Base-by-base conservation (phyloP, 2,888 invertebrate species). In the Mesopsocus fuscifrons region DNA sequence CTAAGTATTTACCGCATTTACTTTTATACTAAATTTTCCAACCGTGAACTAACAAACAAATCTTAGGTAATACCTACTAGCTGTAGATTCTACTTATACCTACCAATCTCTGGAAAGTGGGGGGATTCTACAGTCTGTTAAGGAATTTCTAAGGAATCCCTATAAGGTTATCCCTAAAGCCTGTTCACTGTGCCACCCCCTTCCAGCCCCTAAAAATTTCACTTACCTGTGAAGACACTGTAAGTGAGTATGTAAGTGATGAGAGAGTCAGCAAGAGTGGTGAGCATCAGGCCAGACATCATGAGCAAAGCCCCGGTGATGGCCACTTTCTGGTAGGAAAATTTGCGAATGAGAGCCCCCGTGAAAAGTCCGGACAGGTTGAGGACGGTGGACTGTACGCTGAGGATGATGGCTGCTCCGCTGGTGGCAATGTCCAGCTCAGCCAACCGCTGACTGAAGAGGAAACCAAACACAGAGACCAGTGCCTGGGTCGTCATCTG, bases 361-460 rank as follows among this genome's bases (percentile, higher is more conserved):
- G 76, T 75, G 46, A 79, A 62, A 1, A 80, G 66, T 3, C 80
- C 77, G 11, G 71, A 68, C 47, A 74, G 70, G 56, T 73, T 74
- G n/a, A 68, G 62, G 38, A 71, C 64, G 51, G 73, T 69, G 45
- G 74, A 67, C 64, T 73, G 75, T 1, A 75, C 63, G 54, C 76
- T 76, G 51, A 74, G 66, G 11, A 78, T 74, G 20, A 77, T 55
- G 0, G 77, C 74, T 1, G 75, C 71, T 8, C 75, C 75, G 41
- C 71, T 65, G 0, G 76, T 76, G 26, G 63, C 66, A 49, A 71
- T 65, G 1, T 74, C 70, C 69, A 77, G 71, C 1, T 63, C 61
- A 52, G 68, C 63, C 47, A 77, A 57, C 47, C 71, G 66, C 48
- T 72, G 71, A 34, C 73, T 75, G 50, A 75, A 78, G 22, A 78